Conservation (phyloP, 1,140 invertebrate species). For the Drosophila punjabiensis region DNA sequence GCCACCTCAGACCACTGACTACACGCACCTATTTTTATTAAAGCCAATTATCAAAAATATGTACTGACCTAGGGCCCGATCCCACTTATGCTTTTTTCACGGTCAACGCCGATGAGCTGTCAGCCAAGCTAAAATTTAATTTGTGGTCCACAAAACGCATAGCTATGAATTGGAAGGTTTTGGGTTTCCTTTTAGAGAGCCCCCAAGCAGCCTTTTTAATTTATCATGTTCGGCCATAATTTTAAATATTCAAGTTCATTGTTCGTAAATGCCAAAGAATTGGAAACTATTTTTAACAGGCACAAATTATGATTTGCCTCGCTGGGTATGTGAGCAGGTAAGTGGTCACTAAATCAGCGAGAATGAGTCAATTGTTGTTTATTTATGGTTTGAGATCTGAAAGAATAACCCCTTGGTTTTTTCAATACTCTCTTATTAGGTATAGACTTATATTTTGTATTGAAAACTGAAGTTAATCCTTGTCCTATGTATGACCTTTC, state of each 20-base stretch:
- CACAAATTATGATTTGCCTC: constrained; percentile 2
- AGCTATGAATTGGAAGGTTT: constrained; percentile 14
- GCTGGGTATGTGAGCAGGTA: constrained; percentile 25
- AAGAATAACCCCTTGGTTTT: background rate
- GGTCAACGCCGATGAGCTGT: constrained; percentile 51
- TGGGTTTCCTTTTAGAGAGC: constrained; percentile 23
- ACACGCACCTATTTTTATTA: constrained; percentile 51
- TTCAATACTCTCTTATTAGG: background rate
- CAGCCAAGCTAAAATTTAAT: constrained; percentile 29
- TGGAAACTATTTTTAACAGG: constrained; percentile 48
- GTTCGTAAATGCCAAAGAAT: constrained; percentile 37
- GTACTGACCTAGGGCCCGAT: constrained; percentile 47
- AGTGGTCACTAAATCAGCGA: constrained; percentile 8
- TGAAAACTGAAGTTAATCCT: background rate
- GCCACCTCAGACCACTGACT: constrained; percentile 24
- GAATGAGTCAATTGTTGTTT: constrained; percentile 1
- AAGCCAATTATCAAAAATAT: constrained; percentile 62
- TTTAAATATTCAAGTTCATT: constrained; percentile 74
- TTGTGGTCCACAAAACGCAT: constrained; percentile 47
- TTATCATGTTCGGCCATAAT: constrained; percentile 9
- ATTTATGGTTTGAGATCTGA: background rate
- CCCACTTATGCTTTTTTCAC: constrained; percentile 51
- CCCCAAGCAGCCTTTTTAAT: constrained; percentile 42
- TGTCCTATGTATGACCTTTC: background rate
- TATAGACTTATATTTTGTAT: background rate